phyloP scores from a whole-genome alignment of 2,113 vertebrate genomes.

The Scomber scombrus region DNA sequence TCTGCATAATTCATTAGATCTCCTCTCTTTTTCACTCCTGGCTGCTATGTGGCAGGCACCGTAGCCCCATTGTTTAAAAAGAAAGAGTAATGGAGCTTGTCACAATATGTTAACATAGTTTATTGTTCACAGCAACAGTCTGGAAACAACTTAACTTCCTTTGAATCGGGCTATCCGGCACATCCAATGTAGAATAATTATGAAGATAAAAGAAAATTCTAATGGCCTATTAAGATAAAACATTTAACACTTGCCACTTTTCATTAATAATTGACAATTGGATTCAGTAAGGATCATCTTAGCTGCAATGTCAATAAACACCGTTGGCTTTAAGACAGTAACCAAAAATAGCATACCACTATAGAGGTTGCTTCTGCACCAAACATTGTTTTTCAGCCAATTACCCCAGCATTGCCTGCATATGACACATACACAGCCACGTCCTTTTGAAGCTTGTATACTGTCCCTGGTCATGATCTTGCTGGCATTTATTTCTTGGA shows the following conservation, averaged over 20 bases:
- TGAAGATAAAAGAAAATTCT: slow-evolving; percentile 30
- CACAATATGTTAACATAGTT: slow-evolving; percentile 78
- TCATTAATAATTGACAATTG: slow-evolving; percentile 34
- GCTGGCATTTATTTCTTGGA: slow-evolving; percentile 74
- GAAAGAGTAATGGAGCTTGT: slow-evolving; percentile 79
- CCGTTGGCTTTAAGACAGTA: slow-evolving; percentile 13
- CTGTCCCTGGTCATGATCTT: slow-evolving; percentile 69
- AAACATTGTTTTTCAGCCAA: slow-evolving; percentile 67
- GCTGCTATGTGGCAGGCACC: slow-evolving; percentile 68
- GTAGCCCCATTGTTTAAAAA: slow-evolving; percentile 74
- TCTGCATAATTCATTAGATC: slow-evolving; percentile 85
- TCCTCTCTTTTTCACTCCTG: slow-evolving; percentile 72
- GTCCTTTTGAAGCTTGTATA: slow-evolving; percentile 73
- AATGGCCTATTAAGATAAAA: slow-evolving; percentile 43
- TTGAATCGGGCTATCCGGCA: slow-evolving; percentile 49
- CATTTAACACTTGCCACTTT: slow-evolving; percentile 24
- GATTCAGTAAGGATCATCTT: slow-evolving; percentile 34
- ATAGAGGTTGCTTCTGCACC: slow-evolving; percentile 38
- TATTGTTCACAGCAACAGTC: slow-evolving; percentile 76
- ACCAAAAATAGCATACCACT: slow-evolving; percentile 29
- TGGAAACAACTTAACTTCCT: slow-evolving; percentile 74
- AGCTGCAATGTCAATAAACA: slow-evolving; percentile 21
- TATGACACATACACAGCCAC: slow-evolving; percentile 56
- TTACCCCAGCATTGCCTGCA: slow-evolving; percentile 54
- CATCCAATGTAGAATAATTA: slow-evolving; percentile 42